Conservation (phyloP, 2,113 vertebrate species). For the Artemisiospiza belli region DNA sequence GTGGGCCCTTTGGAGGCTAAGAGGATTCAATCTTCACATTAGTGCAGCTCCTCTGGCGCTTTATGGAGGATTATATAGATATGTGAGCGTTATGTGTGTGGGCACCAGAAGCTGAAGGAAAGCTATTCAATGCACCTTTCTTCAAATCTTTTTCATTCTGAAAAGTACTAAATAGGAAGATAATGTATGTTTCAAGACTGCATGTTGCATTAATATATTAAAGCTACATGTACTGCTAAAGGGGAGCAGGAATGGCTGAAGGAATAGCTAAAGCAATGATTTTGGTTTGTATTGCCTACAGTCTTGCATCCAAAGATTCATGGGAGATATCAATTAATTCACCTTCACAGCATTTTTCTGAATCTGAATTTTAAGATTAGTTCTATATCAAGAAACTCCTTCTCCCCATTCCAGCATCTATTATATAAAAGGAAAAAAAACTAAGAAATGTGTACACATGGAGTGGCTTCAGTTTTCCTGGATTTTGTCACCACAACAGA, state of each 20-base stretch:
- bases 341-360: not conserved
- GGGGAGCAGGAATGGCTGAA: not conserved
- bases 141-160: not conserved
- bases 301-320: not conserved
- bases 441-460: rapidly evolving
- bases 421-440: not conserved
- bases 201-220: not conserved
- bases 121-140: not conserved
- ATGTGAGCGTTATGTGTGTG: not conserved
- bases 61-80: not conserved
- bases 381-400: rapidly evolving
- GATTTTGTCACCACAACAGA: not conserved
- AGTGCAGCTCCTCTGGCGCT: not conserved
- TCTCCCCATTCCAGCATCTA: not conserved
- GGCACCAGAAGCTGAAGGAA: not conserved
- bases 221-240: not conserved
- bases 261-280: not conserved
- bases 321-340: not conserved
- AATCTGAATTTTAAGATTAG: not conserved
- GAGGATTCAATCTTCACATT: not conserved
- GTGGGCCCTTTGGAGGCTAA: not conserved
- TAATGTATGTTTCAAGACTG: not conserved
- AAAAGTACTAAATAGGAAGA: not conserved
- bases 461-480: not conserved
- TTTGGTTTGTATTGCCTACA: not conserved